These are phyloP conservation scores for Lithobates pipiens DNA, from an alignment of 2,797 vertebrate genomes.

Conservation along the genomic window DNA sequence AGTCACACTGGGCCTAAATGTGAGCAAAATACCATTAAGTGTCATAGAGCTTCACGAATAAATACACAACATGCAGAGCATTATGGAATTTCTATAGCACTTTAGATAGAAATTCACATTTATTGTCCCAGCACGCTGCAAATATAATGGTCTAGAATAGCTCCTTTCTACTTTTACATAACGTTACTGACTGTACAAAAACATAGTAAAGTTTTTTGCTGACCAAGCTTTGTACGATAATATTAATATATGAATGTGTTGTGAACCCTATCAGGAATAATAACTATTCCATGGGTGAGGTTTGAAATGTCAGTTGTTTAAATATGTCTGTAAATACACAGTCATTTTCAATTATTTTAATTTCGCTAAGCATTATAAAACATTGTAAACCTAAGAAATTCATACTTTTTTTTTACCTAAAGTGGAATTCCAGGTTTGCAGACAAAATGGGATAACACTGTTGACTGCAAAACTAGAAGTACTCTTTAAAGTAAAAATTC, in stretches of 20 bases:
- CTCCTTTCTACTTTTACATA: conserved; percentile 64
- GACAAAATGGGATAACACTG: too few species aligned
- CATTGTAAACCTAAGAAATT: too few species aligned
- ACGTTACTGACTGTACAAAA: conserved; percentile 58
- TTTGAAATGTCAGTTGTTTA: too few species aligned
- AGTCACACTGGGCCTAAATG: conserved; percentile 42
- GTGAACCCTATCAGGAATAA: too few species aligned
- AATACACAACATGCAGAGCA: conserved; percentile 59
- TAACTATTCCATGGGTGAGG: too few species aligned
- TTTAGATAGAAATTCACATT: conserved; percentile 60
- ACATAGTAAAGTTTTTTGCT: conserved; percentile 8
- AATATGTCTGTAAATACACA: too few species aligned
- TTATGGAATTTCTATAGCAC: conserved; percentile 63
- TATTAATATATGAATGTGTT: background rate
- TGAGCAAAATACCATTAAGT: conserved; percentile 61
- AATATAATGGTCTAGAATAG: conserved; percentile 54
- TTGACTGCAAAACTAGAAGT: too few species aligned
- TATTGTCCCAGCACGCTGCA: conserved; percentile 60
- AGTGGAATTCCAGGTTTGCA: too few species aligned
- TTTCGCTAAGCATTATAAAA: too few species aligned
- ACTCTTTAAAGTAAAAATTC: too few species aligned
- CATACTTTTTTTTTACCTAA: too few species aligned
- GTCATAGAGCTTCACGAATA: conserved; percentile 58
- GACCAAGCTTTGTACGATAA: background rate
- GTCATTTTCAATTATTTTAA: too few species aligned